Evolutionary conservation across 2,797 vertebrate species (phyloP).

Genomic region (Ateles fusciceps): DNA sequence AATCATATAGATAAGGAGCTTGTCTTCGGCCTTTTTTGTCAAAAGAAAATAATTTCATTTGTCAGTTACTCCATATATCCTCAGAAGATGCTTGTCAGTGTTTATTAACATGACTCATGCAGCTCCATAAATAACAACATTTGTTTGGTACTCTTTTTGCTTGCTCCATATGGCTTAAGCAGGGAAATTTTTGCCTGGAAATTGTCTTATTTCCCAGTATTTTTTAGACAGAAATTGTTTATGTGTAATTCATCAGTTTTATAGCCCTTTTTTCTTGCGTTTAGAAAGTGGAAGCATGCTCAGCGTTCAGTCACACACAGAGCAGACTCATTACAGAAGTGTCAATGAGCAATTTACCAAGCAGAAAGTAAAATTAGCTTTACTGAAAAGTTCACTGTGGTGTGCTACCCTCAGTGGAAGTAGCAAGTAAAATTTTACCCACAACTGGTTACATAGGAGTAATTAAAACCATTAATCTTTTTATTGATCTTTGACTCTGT

Average conservation of each 20-base stretch:
- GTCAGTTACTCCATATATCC: conserved; percentile 63
- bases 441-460: conserved; percentile 74
- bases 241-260: conserved; percentile 81
- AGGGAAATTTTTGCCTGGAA: conserved; percentile 77
- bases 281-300: conserved; percentile 75
- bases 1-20: conserved; percentile 57
- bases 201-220: conserved; percentile 75
- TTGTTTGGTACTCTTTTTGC: conserved; percentile 64
- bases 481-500: conserved; percentile 64
- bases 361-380: conserved; percentile 81
- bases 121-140: conserved; percentile 71
- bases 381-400: conserved; percentile 69
- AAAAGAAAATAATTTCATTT: conserved; percentile 73
- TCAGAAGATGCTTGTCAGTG: conserved; percentile 64
- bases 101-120: conserved; percentile 76
- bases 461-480: conserved; percentile 83
- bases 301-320: conserved; percentile 77
- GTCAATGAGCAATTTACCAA: conserved; percentile 81
- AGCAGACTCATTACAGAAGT: conserved; percentile 82
- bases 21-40: conserved; percentile 71
- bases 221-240: conserved; percentile 82
- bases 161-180: conserved; percentile 66
- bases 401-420: conserved; percentile 70
- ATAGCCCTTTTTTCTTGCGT: conserved; percentile 51
- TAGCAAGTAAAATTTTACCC: conserved; percentile 72